A percentile compares a stretch with the other conserved stretches of the same genome.
phyloP scores from a whole-genome alignment of 1,140 invertebrate species.

The Phocides pigmalion region DNA sequence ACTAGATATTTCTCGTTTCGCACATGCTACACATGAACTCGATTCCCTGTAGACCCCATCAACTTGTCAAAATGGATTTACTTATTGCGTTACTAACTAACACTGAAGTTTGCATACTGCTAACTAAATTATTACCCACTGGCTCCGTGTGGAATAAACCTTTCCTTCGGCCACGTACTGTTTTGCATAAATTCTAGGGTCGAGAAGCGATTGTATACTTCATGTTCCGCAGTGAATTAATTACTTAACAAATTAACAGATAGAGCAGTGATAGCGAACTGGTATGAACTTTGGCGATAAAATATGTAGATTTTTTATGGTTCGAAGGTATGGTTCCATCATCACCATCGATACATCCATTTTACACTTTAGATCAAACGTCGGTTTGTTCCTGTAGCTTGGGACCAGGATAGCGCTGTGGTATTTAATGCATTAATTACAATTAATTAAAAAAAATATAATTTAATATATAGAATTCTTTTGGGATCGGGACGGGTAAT shows the following conservation, averaged over 20 bases:
- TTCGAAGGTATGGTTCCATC: too few relatives aligned
- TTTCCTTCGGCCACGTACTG: constrained; percentile 7
- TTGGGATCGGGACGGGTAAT: too few relatives aligned
- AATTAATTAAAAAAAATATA: too few relatives aligned
- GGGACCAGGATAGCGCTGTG: too few relatives aligned
- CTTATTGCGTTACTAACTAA: constrained; percentile 30
- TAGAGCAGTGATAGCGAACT: background rate
- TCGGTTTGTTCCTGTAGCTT: too few relatives aligned
- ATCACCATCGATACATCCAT: too few relatives aligned
- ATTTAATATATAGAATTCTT: too few relatives aligned
- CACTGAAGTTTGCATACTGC: constrained; percentile 28
- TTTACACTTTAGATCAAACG: too few relatives aligned
- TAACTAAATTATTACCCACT: constrained; percentile 30
- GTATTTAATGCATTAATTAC: too few relatives aligned
- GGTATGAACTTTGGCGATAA: too few relatives aligned
- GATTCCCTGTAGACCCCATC: constrained; percentile 22
- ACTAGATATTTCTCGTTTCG: background rate
- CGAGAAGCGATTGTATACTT: background rate
- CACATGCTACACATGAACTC: constrained; percentile 15
- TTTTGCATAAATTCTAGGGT: constrained; percentile 21
- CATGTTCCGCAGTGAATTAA: background rate
- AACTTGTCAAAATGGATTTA: constrained; percentile 32
- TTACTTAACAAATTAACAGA: constrained; percentile 1
- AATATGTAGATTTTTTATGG: too few relatives aligned
- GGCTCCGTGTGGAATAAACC: constrained; percentile 30